Percentiles rank a stretch among this genome's conserved stretches.
phyloP scores from a whole-genome alignment of 2,113 vertebrate species.

The Rhynchomys soricoides region DNA sequence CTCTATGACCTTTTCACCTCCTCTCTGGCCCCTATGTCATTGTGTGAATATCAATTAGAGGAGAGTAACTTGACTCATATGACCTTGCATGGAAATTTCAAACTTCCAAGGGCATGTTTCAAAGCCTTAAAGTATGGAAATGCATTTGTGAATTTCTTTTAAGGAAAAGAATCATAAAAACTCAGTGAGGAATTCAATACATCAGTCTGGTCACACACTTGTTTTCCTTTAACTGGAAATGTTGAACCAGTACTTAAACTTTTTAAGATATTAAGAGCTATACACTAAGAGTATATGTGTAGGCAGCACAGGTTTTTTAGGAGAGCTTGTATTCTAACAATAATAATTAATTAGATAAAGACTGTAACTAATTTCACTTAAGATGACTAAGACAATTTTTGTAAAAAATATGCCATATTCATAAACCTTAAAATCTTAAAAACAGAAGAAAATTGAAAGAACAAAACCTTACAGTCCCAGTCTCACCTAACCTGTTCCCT shows the following conservation, averaged over 20 bases:
- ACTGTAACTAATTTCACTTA: slow-evolving; percentile 2
- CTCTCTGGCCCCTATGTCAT: background rate
- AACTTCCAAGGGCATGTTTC: background rate
- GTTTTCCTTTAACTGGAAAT: background rate
- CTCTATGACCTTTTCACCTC: background rate
- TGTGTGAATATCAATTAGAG: background rate
- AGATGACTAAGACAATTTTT: background rate
- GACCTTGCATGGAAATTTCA: background rate
- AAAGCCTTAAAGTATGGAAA: background rate
- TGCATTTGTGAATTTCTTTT: background rate
- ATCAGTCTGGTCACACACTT: background rate
- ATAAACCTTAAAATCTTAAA: background rate
- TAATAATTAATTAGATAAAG: slow-evolving; percentile 43
- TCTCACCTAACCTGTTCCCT: background rate
- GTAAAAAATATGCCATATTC: background rate
- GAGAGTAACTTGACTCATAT: background rate
- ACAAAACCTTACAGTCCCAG: background rate
- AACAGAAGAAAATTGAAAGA: background rate
- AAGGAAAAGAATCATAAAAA: background rate
- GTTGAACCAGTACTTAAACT: background rate
- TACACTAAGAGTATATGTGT: background rate
- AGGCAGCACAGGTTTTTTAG: background rate
- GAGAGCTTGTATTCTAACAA: background rate
- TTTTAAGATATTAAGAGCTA: slow-evolving; percentile 2
- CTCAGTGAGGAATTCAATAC: background rate